Evolutionary conservation across 2,113 vertebrate genomes (phyloP), one percentile per base, ranked within the genome.

Genomic region (Saccopteryx bilineata): DNA sequence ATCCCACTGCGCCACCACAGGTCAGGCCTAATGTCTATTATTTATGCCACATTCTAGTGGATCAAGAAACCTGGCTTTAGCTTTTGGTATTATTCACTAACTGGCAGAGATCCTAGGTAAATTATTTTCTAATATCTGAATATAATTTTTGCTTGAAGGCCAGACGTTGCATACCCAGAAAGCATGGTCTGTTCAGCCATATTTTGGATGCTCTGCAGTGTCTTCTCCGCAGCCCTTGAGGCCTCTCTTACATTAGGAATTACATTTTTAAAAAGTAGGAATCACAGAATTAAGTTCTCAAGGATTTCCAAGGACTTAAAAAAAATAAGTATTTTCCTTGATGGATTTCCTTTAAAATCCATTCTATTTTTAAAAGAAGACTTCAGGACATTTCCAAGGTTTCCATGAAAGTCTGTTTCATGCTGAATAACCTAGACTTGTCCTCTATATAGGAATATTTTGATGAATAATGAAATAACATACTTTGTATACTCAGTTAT

Each of bases 331-430:
- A 2, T 54, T 50, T 85, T 63, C 21, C 39, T 76, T 82, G 63
- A 82, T 65, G 31, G 11, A 83, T 72, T 94, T 96, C 8, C 66
- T 96, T 89, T 87, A 87, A 96, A 96, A 94, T 61, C 15, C 4
- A 85, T 78, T 15, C 31, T 89, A 18, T 87, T 89, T 94, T 95
- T 75, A 15, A 80, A 60, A 71, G 79, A 96, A 88, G 46, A 33
- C 48, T 86, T 81, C 61, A 83, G 39, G 11, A 19, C 21, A 72
- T 95, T 96, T 83, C 24, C 21, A 75, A 24, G 26, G 17, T 65
- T 79, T 94, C 68, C 19, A 79, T 56, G 46, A 23, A 61, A 91
- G 21, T n/a, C 63, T 74, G 54, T 69, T 90, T 21, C 5, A 50
- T 65, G 26, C 48, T 82, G 81, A 82, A 56, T 85, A 91, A 94